Evolutionary conservation across 2,797 vertebrate genomes (phyloP), one percentile per base, ranked within the genome.

Genomic region (Hydrophis major): DNA sequence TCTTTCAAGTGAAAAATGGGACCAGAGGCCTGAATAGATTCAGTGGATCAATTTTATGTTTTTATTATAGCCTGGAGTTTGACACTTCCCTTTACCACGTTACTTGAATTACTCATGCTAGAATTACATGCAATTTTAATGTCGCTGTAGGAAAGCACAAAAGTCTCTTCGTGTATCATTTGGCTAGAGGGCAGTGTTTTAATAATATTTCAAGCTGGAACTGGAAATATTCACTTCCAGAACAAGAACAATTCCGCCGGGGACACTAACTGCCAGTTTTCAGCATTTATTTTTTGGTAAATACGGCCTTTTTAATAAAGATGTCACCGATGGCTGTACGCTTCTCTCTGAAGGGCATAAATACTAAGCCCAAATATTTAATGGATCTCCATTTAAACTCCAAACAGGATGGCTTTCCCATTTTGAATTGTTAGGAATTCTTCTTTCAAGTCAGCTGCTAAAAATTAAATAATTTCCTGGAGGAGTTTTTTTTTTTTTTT

Each of bases 51-150:
- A 13, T 55, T 92, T 95, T 86, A 16, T 88, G 6, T 92, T 94
- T 96, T 95, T 94, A 37, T 93, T 78, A 74, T 2, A 42, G 61
- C 28, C 5, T 32, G 22, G 53, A 89, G 63, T 88, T 94, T 95
- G 94, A 42, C 1, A 18, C 28, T 63, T 95, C 7, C 0, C 2
- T 94, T 50, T 89, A 90, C 86, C 89, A 0, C 56, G 92, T 28
- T 94, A n/a, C 74, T 94, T 94, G 90, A 95, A 95, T 87, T 88
- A 1, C 56, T 4, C 95, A 90, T 92, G 89, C 22, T 95, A 6
- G 93, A 93, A 91, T 94, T 69, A 90, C 20, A 93, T 1, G 4
- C 55, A 0, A 32, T 66, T n/a, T 32, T 57, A 89, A 57, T 10
- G 6, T 92, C 87, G 93, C 78, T 83, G 6, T 90, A 91, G 78